These are phyloP conservation scores for Bostrychus sinensis DNA, from an alignment of 2,113 vertebrate species.

Conservation along the genomic window DNA sequence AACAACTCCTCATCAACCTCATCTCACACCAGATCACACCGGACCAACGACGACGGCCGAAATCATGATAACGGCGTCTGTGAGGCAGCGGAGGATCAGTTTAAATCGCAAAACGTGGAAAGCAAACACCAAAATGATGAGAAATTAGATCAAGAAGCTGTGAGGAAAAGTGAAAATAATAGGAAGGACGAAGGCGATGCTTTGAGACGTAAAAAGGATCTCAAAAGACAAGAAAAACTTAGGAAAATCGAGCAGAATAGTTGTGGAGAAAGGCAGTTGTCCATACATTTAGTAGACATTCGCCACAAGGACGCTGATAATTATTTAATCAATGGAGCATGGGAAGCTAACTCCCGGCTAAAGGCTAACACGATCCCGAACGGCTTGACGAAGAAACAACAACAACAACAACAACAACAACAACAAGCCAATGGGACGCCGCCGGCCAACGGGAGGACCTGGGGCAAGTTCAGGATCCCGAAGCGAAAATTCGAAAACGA, in stretches of 20 bases:
- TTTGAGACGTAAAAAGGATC: constrained; percentile 21
- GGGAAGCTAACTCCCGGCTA: constrained; percentile 8
- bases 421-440: constrained; percentile 69
- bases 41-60: constrained; percentile 20
- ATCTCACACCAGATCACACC: constrained; percentile 16
- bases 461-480: constrained; percentile 96
- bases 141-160: constrained; percentile 17
- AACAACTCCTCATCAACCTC: constrained; percentile 67
- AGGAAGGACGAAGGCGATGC: constrained; percentile 44
- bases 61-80: background rate
- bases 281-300: constrained; percentile 68
- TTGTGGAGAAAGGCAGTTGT: constrained; percentile 33
- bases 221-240: constrained; percentile 49
- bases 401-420: no score
- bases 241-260: constrained; percentile 45
- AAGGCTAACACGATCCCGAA: constrained; percentile 53
- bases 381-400: constrained; percentile 79
- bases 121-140: constrained; percentile 20
- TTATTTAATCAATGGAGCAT: constrained; percentile 27
- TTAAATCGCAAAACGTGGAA: constrained; percentile 36
- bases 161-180: constrained; percentile 29
- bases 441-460: constrained; percentile 85
- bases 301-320: constrained; percentile 43
- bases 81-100: background rate
- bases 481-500: constrained; percentile 82